Conservation (phyloP, 1,140 invertebrate genomes). For the Coenobita brevimanus region DNA sequence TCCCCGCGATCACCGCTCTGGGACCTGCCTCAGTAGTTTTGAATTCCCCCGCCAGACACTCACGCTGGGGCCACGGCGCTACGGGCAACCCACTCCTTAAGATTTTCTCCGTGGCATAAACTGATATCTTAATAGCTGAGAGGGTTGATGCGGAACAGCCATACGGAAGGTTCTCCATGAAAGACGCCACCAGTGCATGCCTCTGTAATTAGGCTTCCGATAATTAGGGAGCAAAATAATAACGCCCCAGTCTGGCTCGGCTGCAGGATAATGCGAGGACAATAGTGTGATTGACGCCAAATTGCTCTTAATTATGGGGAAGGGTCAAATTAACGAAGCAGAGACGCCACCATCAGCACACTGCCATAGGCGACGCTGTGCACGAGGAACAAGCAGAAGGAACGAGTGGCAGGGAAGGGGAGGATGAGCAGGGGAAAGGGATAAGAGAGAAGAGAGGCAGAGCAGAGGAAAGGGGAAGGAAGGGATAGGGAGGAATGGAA, state of each 20-base stretch:
- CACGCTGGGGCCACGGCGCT: too few relatives aligned
- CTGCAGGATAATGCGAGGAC: constrained; percentile 32
- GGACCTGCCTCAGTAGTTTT: too few relatives aligned
- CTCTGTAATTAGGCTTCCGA: constrained; percentile 41
- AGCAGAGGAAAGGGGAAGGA: background rate
- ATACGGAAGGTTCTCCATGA: too few relatives aligned
- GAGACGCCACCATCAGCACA: constrained; percentile 16
- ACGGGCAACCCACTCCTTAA: background rate
- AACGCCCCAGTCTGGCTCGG: background rate
- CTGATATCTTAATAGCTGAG: too few relatives aligned
- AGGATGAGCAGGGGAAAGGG: too few relatives aligned
- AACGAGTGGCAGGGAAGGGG: too few relatives aligned
- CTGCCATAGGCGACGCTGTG: background rate
- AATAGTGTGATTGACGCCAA: constrained; percentile 38
- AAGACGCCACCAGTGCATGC: background rate
- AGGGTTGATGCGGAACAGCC: too few relatives aligned
- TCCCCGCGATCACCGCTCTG: too few relatives aligned
- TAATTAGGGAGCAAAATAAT: constrained; percentile 22
- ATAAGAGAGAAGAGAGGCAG: too few relatives aligned
- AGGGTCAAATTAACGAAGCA: constrained; percentile 18
- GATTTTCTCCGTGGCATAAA: background rate
- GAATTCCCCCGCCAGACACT: too few relatives aligned
- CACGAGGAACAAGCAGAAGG: too few relatives aligned
- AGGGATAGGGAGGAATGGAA: background rate
- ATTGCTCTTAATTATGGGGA: constrained; percentile 42